These are phyloP conservation scores for Sylvicola cinctus DNA, from an alignment of 2,888 invertebrate genomes.

Conservation along the genomic window DNA sequence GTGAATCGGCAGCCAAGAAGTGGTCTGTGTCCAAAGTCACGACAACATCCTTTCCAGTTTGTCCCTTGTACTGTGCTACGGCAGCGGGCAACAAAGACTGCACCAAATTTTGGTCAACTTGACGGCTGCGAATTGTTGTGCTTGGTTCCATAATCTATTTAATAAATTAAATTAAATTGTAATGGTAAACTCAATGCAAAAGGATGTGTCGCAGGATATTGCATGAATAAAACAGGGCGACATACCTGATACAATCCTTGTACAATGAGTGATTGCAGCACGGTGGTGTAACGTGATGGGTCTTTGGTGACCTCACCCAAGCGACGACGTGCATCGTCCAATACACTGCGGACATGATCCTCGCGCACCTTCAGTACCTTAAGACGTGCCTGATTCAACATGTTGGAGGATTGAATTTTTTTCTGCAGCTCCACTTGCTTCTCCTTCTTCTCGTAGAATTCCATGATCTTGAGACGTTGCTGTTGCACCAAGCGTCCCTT, in stretches of 20 bases:
- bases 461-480: slow-evolving; percentile 97
- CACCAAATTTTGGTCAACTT: slow-evolving; percentile 55
- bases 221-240: no score
- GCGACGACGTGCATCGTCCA: slow-evolving; percentile 80
- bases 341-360: slow-evolving; percentile 77
- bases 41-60: slow-evolving; percentile 49
- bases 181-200: no score
- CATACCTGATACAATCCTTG: slow-evolving; percentile 74
- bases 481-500: slow-evolving; percentile 97
- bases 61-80: slow-evolving; percentile 46
- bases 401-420: slow-evolving; percentile 98
- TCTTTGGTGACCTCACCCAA: slow-evolving; percentile 59
- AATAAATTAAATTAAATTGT: no score
- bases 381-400: slow-evolving; percentile 94
- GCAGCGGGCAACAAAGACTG: slow-evolving; percentile 41
- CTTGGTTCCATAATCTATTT: slow-evolving; percentile 72
- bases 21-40: slow-evolving; percentile 60
- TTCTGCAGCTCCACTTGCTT: slow-evolving; percentile 98
- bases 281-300: slow-evolving; percentile 41
- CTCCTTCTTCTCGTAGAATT: slow-evolving; percentile 96
- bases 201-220: no score
- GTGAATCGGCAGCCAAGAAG: slow-evolving; percentile 55
- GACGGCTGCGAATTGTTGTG: slow-evolving; percentile 61
- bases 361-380: slow-evolving; percentile 90
- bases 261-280: slow-evolving; percentile 67